Evolutionary conservation across 2,888 invertebrate species (phyloP), one percentile per base, ranked within the genome.

Genomic region (Alcis repandata): DNA sequence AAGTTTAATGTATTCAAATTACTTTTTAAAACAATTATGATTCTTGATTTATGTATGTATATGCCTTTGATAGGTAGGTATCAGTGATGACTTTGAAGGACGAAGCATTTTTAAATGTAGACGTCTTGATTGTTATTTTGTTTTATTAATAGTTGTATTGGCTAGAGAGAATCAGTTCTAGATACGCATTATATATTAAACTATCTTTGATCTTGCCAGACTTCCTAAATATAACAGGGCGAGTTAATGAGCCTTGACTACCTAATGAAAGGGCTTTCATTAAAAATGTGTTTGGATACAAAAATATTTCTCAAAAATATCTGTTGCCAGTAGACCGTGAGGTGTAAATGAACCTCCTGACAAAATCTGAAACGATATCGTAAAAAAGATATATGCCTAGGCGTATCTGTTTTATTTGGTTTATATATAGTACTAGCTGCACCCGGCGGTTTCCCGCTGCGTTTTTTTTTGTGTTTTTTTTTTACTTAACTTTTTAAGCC

Each of bases 201-300:
- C 10, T n/a, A 20, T 6, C 19, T 43, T 43, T 43, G 43, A 20
- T 43, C 43, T 43, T 19, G 9, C 10, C 19, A 20, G 20, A 20
- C 27, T 4, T 27, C 19, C 11, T 43, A 20, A 17, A 17, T 41
- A 43, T 20, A 43, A 19, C 15, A 15, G n/a, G 6, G 4, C 10
- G 43, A 43, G 19, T 8, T 20, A 43, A 43, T 43, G 43, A 4
- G 11, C 19, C 43, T 15, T 19, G 20, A 11, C 11, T 11, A 11
- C 19, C 19, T 43, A 43, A 43, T 20, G 43, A 43, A 43, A 17
- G 43, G 15, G 43, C 41, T 43, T 43, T 19, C 19, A 43, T 43
- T 19, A 20, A 43, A 43, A 43, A 19, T 43, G 19, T 19, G 19
- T 43, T 43, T 11, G 9, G 2, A 17, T 41, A 20, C 19, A 20